Conservation (phyloP, 2,888 invertebrate genomes). For the Lypha dubia region DNA sequence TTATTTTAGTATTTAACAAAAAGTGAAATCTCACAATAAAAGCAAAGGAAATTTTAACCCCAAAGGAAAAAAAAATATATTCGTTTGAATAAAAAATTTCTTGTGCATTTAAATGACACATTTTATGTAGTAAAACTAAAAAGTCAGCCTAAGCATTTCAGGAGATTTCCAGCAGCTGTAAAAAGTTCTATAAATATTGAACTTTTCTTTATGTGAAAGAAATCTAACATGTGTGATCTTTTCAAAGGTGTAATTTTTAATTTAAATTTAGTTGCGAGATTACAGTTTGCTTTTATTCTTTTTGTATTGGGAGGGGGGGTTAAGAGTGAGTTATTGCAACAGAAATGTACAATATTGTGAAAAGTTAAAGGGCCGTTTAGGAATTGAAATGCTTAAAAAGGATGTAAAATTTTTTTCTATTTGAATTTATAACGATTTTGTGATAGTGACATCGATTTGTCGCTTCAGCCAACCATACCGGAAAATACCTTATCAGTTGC, state of each 20-base stretch:
- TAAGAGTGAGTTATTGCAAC: not conserved
- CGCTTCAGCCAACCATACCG: too few relatives aligned
- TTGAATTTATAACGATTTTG: too few relatives aligned
- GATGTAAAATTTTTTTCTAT: too few relatives aligned
- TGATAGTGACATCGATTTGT: too few relatives aligned
- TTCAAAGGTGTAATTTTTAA: not conserved
- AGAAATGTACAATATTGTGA: too few relatives aligned
- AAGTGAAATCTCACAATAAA: not conserved
- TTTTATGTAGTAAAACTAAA: not conserved
- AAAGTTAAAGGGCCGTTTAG: too few relatives aligned
- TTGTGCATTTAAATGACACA: not conserved
- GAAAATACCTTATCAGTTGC: too few relatives aligned
- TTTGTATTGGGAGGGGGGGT: too few relatives aligned
- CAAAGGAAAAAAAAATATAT: conserved; percentile 13
- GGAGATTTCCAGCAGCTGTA: too few relatives aligned
- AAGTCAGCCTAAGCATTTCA: not conserved
- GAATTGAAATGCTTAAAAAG: too few relatives aligned
- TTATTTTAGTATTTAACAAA: not conserved
- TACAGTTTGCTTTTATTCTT: not conserved
- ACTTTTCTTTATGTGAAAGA: not conserved
- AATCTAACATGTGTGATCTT: not conserved
- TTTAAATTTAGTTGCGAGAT: not conserved
- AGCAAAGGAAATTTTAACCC: conserved; percentile 2
- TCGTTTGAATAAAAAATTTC: conserved; percentile 16
- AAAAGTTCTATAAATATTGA: not conserved